A percentile compares a stretch with the other conserved stretches of the same genome.
phyloP scores from a whole-genome alignment of 1,140 invertebrate species.

The Lerema accius region DNA sequence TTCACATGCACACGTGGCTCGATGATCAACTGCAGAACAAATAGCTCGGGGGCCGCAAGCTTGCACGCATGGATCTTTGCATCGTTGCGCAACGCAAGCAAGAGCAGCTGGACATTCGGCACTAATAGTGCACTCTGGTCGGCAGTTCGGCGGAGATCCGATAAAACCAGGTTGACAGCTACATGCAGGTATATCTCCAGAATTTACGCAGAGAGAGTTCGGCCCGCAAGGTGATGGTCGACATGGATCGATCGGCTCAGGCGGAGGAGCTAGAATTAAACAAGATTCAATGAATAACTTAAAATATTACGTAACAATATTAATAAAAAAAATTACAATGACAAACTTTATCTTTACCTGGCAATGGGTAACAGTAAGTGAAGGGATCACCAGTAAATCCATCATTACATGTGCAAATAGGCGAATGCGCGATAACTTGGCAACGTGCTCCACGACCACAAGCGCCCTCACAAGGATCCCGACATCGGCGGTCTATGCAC shows the following conservation, averaged over 20 bases:
- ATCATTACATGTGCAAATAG: conserved; percentile 90
- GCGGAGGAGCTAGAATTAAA: conserved; percentile 49
- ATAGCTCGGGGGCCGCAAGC: conserved; percentile 86
- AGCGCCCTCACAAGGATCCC: conserved; percentile 87
- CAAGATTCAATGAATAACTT: background rate
- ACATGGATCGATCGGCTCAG: conserved; percentile 84
- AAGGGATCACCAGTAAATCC: conserved; percentile 92
- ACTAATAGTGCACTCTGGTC: conserved; percentile 91
- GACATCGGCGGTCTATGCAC: conserved; percentile 85
- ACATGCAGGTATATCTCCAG: conserved; percentile 88
- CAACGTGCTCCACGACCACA: conserved; percentile 91
- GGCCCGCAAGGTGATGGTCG: conserved; percentile 91
- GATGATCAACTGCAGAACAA: conserved; percentile 88
- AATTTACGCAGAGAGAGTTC: conserved; percentile 89
- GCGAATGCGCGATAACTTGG: conserved; percentile 91
- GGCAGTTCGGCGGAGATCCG: conserved; percentile 90
- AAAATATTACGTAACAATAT: background rate
- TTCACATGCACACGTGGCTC: conserved; percentile 87
- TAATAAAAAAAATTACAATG: conserved; percentile 10
- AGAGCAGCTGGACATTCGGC: conserved; percentile 88
- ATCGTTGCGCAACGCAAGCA: conserved; percentile 88
- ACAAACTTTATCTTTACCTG: conserved; percentile 51
- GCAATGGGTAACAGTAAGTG: conserved; percentile 86
- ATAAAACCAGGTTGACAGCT: conserved; percentile 90
- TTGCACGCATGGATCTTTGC: conserved; percentile 88